These are phyloP conservation scores for Eriosoma lanigerum DNA, from an alignment of 1,140 invertebrate genomes.

Conservation along the genomic window DNA sequence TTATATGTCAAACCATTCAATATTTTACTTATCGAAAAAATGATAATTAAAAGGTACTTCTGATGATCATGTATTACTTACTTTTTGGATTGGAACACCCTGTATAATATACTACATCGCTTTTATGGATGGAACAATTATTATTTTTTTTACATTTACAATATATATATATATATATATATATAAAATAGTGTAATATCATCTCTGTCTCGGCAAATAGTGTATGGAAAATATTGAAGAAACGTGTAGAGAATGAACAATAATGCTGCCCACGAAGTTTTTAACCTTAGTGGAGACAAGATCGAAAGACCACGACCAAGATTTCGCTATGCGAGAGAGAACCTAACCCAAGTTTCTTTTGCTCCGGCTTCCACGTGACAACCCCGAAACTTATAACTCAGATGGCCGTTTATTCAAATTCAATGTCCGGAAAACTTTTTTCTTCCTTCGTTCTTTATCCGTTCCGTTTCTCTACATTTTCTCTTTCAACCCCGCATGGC, in stretches of 20 bases:
- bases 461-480: background rate
- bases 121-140: too few relatives aligned
- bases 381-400: constrained; percentile 44
- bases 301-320: background rate
- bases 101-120: too few relatives aligned
- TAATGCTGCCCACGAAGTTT: constrained; percentile 25
- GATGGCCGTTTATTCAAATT: constrained; percentile 40
- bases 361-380: background rate
- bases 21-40: too few relatives aligned
- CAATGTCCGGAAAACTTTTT: constrained; percentile 49
- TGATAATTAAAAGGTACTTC: too few relatives aligned
- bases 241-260: background rate
- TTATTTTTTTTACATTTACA: too few relatives aligned
- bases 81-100: too few relatives aligned
- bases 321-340: background rate
- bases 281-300: background rate
- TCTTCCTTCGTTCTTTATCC: background rate
- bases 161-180: too few relatives aligned
- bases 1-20: too few relatives aligned
- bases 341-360: constrained; percentile 41
- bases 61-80: too few relatives aligned
- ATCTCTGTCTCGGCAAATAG: too few relatives aligned
- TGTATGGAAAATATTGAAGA: background rate
- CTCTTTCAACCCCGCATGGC: background rate
- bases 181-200: too few relatives aligned